Conservation (phyloP, 2,113 vertebrate species). For the Ornithorhynchus anatinus region DNA sequence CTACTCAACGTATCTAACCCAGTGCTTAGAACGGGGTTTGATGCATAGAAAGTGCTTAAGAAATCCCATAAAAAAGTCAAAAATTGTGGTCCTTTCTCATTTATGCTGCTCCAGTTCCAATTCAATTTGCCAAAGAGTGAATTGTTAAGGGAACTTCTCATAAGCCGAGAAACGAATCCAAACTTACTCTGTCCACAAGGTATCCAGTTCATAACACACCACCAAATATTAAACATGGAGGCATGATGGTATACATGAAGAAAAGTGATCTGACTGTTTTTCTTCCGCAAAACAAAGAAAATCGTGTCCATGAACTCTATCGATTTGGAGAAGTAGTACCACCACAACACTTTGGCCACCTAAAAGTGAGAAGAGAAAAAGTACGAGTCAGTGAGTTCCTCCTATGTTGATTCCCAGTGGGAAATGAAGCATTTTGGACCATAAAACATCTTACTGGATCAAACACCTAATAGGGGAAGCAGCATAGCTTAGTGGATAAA, state of each 20-base stretch:
- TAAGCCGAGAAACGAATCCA: background rate
- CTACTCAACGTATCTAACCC: too few relatives aligned
- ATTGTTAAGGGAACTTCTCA: background rate
- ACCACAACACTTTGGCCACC: slow-evolving; percentile 89
- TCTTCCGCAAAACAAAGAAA: slow-evolving; percentile 88
- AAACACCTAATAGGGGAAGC: too few relatives aligned
- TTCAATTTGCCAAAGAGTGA: too few relatives aligned
- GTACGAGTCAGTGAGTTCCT: background rate
- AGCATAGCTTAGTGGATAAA: too few relatives aligned
- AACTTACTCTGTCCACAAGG: slow-evolving; percentile 90
- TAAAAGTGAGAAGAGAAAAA: slow-evolving; percentile 45
- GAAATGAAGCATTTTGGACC: too few relatives aligned
- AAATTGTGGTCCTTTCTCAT: too few relatives aligned
- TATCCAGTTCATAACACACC: slow-evolving; percentile 92
- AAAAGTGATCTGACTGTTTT: slow-evolving; percentile 86
- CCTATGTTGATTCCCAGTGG: too few relatives aligned
- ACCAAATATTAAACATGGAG: slow-evolving; percentile 93
- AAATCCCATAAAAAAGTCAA: too few relatives aligned
- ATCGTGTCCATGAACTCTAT: slow-evolving; percentile 88
- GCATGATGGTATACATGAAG: slow-evolving; percentile 90
- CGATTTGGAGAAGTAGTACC: slow-evolving; percentile 91
- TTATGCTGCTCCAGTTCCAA: background rate
- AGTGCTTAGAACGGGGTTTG: too few relatives aligned
- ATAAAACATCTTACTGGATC: too few relatives aligned
- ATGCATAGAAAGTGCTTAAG: too few relatives aligned